A percentile compares a stretch with the other conserved stretches of the same genome.
phyloP scores from a whole-genome alignment of 2,797 vertebrate species.

The Muraenolepis orangiensis region DNA sequence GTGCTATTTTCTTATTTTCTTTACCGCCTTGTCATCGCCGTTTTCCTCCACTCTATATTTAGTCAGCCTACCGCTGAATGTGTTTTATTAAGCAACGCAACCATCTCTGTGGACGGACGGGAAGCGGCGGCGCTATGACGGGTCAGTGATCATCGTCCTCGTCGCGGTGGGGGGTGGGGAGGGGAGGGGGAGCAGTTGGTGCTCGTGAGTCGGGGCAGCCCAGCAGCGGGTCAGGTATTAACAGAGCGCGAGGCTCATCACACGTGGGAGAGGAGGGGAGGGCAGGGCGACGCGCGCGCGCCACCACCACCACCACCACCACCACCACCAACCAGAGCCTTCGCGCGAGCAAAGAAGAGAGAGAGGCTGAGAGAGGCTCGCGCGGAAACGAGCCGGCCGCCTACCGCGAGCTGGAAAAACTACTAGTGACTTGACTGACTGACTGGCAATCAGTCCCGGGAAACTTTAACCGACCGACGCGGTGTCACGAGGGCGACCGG shows the following conservation, averaged over 20 bases:
- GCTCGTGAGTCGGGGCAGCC: conserved; percentile 73
- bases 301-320: too few relatives aligned
- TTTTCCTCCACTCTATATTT: too few relatives aligned
- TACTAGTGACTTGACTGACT: too few relatives aligned
- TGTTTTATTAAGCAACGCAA: too few relatives aligned
- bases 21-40: too few relatives aligned
- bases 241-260: conserved; percentile 78
- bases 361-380: conserved; percentile 62
- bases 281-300: conserved; percentile 47
- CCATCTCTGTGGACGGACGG: too few relatives aligned
- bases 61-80: too few relatives aligned
- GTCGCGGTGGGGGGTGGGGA: too few relatives aligned
- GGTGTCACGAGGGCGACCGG: conserved; percentile 50
- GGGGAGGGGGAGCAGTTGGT: conserved; percentile 5
- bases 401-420: conserved; percentile 67
- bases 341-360: conserved; percentile 63
- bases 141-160: not conserved
- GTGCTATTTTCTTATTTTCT: too few relatives aligned
- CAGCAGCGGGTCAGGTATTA: conserved; percentile 80
- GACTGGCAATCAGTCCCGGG: conserved; percentile 77
- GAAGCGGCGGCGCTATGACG: too few relatives aligned
- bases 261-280: conserved; percentile 79
- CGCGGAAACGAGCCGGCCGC: conserved; percentile 38
- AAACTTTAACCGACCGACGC: conserved; percentile 72
- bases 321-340: not conserved